Base-by-base conservation (phyloP, 2,888 invertebrate genomes). In the Eilema caniola region DNA sequence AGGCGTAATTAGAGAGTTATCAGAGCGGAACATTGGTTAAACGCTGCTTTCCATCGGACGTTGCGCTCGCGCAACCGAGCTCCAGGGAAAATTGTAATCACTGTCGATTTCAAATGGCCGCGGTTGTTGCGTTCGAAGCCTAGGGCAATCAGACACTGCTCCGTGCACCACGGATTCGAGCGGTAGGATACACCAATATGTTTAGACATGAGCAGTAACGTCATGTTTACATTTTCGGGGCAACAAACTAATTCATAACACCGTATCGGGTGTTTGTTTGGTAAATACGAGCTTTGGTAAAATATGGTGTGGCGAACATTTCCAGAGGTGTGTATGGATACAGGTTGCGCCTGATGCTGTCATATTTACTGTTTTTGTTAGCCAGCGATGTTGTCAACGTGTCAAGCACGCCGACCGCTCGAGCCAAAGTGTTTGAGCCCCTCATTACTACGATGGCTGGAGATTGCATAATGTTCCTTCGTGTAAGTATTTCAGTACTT, bases 11-110 rank as follows among this genome's bases (percentile, higher is more conserved):
- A 94, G 91, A 93, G 91, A 93, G 92, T 94, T 94, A 95, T 95
- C 92, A 95, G 95, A 95, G 94, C 94, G 89, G 89, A 93, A 94
- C 95, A 95, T 95, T 94, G 94, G 95, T 92, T 93, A 94, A 95
- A 93, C 92, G 92, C 89, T 93, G 93, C 94, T 95, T 95, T 95
- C 95, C 94, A 95, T 94, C 95, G 94, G 92, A 93, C 94, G 89
- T 93, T 94, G 94, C 93, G 93, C 92, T 88, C 89, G 93, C 91
- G 92, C 93, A 92, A 91, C 87, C 88, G 87, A 88, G 90, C 91
- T 91, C 90, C 91, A 93, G 94, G 94, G 95, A 93, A 95, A 95
- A 93, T 94, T 91, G 93, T 92, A 94, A 94, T 93, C 94, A 95
- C 95, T 95, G 93, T 95, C 94, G 94, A 94, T 95, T 95, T 95